Conservation (phyloP, 2,113 vertebrate species). For the Cryptomyrus ogoouensis region DNA sequence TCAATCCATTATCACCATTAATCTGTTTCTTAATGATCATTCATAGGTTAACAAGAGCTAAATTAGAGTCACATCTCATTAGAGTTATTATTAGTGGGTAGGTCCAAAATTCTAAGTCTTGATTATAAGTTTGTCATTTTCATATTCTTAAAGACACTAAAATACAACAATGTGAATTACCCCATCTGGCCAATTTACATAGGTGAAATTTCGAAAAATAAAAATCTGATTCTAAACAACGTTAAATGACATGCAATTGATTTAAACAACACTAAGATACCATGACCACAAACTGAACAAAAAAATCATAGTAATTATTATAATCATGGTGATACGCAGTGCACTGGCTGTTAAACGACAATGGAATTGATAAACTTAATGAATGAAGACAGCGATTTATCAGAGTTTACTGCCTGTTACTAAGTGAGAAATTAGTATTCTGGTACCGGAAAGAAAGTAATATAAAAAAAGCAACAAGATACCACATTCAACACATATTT, state of each 20-base stretch:
- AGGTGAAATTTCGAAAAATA: not conserved
- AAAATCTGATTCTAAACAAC: not conserved
- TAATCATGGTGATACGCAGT: not conserved
- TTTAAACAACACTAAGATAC: not conserved
- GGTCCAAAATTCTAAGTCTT: not conserved
- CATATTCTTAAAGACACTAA: not conserved
- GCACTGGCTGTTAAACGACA: not conserved
- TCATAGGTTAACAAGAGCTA: not conserved
- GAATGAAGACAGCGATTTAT: not conserved
- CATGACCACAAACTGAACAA: not conserved
- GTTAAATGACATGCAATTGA: not conserved
- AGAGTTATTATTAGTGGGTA: not conserved
- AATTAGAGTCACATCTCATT: not conserved
- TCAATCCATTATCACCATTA: not conserved
- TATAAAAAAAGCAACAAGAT: not conserved
- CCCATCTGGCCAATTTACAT: not conserved
- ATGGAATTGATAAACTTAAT: not conserved
- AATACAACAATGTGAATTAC: not conserved
- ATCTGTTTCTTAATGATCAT: not conserved
- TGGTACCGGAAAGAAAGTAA: not conserved
- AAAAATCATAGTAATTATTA: conserved; percentile 4
- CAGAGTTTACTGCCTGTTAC: conserved; percentile 1
- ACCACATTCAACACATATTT: not conserved
- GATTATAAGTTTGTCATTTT: not conserved
- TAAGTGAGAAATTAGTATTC: conserved; percentile 4